These are phyloP conservation scores for Ophiodon elongatus DNA, from an alignment of 2,113 vertebrate genomes.

Conservation along the genomic window DNA sequence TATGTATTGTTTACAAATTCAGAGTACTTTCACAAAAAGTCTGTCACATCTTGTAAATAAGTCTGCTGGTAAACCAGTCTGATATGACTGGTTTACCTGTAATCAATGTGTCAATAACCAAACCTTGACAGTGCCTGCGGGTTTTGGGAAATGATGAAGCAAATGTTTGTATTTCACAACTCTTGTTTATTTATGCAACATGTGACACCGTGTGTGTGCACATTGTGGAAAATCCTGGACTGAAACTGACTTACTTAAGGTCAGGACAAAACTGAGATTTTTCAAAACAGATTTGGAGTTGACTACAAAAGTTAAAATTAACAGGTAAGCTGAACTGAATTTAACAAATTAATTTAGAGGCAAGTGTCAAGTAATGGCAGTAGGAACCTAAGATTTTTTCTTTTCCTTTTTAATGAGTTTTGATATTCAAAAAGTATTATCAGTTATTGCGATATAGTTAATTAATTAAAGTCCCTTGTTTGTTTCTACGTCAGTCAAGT, in stretches of 20 bases:
- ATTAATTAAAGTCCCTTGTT: background rate
- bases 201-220: slow-evolving; percentile 32
- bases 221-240: background rate
- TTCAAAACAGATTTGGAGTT: background rate
- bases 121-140: background rate
- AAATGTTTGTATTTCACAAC: slow-evolving; percentile 55
- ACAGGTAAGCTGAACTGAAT: background rate
- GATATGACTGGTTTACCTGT: background rate
- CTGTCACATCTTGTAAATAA: background rate
- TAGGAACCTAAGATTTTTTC: background rate
- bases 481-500: background rate
- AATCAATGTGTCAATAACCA: slow-evolving; percentile 38
- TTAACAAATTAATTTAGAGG: background rate
- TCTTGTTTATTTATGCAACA: slow-evolving; percentile 16
- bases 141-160: slow-evolving; percentile 76
- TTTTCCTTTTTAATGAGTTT: background rate
- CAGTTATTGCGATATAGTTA: background rate
- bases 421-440: background rate
- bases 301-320: background rate
- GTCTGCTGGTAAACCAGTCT: background rate
- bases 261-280: background rate
- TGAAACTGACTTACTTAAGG: background rate
- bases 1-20: background rate
- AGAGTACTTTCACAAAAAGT: background rate
- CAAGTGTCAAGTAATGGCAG: background rate